Percentiles rank a stretch among this genome's conserved stretches.
These are phyloP conservation scores for Rhinopomastus cyanomelas DNA, from an alignment of 2,113 vertebrate species.

Conservation along the genomic window DNA sequence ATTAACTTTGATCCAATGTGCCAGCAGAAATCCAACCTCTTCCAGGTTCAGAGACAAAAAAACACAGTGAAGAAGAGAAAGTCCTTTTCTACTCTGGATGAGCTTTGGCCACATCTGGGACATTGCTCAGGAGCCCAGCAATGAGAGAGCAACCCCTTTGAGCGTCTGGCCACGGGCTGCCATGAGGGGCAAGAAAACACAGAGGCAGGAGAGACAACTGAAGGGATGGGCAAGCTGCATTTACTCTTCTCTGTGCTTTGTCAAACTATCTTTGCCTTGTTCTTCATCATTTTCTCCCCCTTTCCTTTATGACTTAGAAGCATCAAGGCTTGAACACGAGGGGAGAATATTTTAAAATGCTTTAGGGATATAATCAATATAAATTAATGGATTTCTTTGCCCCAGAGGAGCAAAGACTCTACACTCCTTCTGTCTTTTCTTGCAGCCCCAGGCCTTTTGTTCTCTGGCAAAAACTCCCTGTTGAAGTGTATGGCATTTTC, in stretches of 20 bases:
- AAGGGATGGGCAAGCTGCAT: neutral
- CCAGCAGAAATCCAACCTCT: neutral
- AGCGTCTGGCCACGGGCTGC: neutral
- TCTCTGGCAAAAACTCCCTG: conserved; percentile 31
- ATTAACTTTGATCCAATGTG: neutral
- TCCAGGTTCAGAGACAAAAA: neutral
- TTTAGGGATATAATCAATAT: conserved; percentile 24
- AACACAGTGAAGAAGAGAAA: neutral
- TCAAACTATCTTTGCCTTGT: neutral
- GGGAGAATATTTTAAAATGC: neutral
- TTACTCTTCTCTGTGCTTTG: neutral
- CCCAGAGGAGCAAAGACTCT: neutral
- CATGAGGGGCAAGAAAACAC: neutral
- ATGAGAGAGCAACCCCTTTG: neutral
- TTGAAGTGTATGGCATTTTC: conserved; percentile 64
- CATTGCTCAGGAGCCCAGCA: neutral
- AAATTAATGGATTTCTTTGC: neutral
- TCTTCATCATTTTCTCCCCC: neutral
- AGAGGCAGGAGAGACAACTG: neutral
- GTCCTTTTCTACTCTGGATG: neutral
- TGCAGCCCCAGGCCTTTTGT: conserved; percentile 41
- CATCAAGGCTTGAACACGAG: neutral
- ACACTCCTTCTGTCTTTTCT: conserved; percentile 36
- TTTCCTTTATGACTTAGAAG: neutral
- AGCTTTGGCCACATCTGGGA: neutral